A percentile compares a stretch with the other conserved stretches of the same genome.
phyloP scores from a whole-genome alignment of 2,797 vertebrate species.

The Dryobates pubescens region DNA sequence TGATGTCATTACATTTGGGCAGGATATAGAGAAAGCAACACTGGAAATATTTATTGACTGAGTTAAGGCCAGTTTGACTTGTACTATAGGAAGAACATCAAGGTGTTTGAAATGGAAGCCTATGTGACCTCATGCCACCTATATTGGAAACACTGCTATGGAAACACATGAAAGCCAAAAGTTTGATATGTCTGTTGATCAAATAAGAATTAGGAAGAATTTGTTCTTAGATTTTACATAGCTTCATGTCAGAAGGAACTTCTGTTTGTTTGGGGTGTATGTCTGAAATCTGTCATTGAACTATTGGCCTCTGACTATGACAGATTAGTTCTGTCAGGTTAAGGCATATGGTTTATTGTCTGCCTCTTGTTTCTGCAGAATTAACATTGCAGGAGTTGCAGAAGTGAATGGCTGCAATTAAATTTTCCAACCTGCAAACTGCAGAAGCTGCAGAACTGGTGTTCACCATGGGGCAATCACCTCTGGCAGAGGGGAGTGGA shows the following conservation, averaged over 20 bases:
- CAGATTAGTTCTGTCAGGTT: not conserved
- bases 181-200: not conserved
- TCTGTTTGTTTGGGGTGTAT: not conserved
- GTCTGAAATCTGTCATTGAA: not conserved
- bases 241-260: not conserved
- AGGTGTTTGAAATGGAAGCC: not conserved
- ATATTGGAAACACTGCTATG: not conserved
- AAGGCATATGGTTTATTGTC: not conserved
- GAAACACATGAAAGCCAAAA: fast-evolving
- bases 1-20: not conserved
- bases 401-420: not conserved
- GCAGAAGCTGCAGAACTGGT: not conserved
- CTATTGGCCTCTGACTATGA: not conserved
- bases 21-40: not conserved
- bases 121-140: not conserved
- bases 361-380: not conserved
- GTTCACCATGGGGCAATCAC: fast-evolving
- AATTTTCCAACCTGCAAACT: not conserved
- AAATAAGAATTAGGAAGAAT: not conserved
- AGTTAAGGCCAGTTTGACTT: not conserved
- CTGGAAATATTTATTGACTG: constrained; percentile 4
- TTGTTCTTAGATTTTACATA: not conserved
- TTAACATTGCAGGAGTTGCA: not conserved
- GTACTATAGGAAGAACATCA: not conserved
- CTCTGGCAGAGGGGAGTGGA: not conserved